Base-by-base conservation (phyloP, 2,113 vertebrate species). In the Etheostoma spectabile region DNA sequence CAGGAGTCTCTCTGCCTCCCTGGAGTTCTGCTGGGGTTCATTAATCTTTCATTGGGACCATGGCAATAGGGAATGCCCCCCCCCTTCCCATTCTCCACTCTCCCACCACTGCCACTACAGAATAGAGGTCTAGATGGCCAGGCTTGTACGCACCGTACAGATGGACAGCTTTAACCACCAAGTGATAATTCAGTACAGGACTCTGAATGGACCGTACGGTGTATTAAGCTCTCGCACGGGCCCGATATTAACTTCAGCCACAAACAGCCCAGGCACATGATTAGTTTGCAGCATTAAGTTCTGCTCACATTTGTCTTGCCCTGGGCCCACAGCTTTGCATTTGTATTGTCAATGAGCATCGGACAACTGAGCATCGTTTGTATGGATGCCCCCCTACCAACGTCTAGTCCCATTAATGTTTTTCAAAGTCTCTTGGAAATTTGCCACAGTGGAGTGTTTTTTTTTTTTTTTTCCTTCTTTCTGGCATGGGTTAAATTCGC, bases 21-120 rank as follows among this genome's bases (percentile, higher is more conserved):
- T 92, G 92, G 92, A 93, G 94, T 95, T 94, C 92, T 93, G 87
- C 91, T 93, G 92, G 92, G 93, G 92, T 95, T 95, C 94, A 95
- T 95, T 95, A 95, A 95, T 95, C 94, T 95, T 95, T 95, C 94
- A 95, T 95, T 95, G 94, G 92, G 93, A 95, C 93, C 92, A 92
- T 79, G 91, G 93, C 92, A 89, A 91, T 93, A 88, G 88, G 93
- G 90, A 94, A 93, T 88, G 77, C 85, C 84, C 80, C 86, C 70
- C 70, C 46, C 53, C n/a, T 51, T 71, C 35, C 35, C 77, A 56
- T 77, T 51, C 27, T 18, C 67, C 51, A 56, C 53, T 65, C 77
- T 68, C 52, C 60, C 57, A 59, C 62, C 33, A 61, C 48, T 27
- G 30, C 79, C 59, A 82, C 82, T 61, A 27, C 74, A 86, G 81